These are phyloP conservation scores for Rousettus madagascariensis DNA, from an alignment of 2,797 vertebrate genomes.

Conservation along the genomic window DNA sequence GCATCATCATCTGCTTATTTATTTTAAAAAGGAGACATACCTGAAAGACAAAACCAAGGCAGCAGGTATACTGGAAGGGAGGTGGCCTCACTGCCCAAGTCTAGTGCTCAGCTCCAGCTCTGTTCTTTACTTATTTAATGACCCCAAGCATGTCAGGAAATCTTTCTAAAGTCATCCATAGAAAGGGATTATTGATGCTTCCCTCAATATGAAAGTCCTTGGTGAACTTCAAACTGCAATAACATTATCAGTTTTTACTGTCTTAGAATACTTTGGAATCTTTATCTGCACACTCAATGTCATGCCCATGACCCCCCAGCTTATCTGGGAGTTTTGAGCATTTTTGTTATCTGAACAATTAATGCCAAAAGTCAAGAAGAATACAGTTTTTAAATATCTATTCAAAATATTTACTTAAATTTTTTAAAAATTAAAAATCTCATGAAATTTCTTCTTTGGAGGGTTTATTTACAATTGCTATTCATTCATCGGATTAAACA, in stretches of 20 bases:
- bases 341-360: neutral
- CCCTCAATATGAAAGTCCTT: neutral
- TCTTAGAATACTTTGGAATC: neutral
- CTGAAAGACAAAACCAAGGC: neutral
- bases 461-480: neutral
- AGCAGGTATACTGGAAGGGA: neutral
- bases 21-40: neutral
- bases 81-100: neutral
- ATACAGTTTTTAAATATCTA: neutral
- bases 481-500: neutral
- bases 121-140: neutral
- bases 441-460: constrained; percentile 4
- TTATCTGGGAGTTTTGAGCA: neutral
- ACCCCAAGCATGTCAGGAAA: neutral
- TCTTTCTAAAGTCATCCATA: neutral
- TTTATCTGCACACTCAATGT: neutral
- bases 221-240: neutral
- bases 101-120: neutral
- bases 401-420: constrained; percentile 14
- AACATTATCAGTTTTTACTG: neutral
- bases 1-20: neutral
- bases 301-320: neutral
- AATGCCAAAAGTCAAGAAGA: neutral
- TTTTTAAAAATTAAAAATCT: neutral
- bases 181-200: neutral